phyloP scores from a whole-genome alignment of 1,140 invertebrate species.

The Meloidogyne floridensis region DNA sequence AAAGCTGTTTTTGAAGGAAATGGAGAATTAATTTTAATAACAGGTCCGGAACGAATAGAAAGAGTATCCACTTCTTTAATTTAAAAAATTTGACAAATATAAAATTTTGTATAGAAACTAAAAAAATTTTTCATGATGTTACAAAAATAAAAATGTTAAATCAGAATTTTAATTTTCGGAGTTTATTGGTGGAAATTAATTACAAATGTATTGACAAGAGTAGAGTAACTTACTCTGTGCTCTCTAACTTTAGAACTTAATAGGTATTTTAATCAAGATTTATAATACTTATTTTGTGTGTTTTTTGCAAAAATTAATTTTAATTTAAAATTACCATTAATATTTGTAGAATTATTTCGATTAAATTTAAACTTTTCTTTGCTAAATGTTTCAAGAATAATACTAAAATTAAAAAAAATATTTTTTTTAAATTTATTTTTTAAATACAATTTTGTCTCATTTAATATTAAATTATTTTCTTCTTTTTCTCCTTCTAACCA shows the following conservation, averaged over 20 bases:
- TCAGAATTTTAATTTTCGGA: too few relatives aligned
- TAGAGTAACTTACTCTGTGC: too few relatives aligned
- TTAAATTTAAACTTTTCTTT: background rate
- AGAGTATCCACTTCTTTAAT: background rate
- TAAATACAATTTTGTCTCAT: background rate
- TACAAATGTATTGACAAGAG: too few relatives aligned
- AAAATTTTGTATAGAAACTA: too few relatives aligned
- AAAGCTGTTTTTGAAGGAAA: background rate
- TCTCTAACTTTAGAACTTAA: too few relatives aligned
- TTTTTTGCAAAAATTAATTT: background rate
- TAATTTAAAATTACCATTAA: background rate
- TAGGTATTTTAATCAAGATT: too few relatives aligned
- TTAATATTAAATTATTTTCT: background rate
- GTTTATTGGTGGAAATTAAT: too few relatives aligned
- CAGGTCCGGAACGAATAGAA: background rate
- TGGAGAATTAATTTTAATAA: conserved; percentile 8
- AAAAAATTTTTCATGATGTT: too few relatives aligned
- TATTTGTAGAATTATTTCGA: background rate
- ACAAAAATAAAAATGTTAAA: too few relatives aligned
- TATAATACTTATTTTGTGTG: too few relatives aligned
- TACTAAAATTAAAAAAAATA: background rate
- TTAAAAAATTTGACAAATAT: background rate
- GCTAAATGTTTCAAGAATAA: background rate
- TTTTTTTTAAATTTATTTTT: background rate
- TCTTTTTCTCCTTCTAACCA: background rate